phyloP scores from a whole-genome alignment of 1,140 invertebrate species.

The Maniola jurtina region DNA sequence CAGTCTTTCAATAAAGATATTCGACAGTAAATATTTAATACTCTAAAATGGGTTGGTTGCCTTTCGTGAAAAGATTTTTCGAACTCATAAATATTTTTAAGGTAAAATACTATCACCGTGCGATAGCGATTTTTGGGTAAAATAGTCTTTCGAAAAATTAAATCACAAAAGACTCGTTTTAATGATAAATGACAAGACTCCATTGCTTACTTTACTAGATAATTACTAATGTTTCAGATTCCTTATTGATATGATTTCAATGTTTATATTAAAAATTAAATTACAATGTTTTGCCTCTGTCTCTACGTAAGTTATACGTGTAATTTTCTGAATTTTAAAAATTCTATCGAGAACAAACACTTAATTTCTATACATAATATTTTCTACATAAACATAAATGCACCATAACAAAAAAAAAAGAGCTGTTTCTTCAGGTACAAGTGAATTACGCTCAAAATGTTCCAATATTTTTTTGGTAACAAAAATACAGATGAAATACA shows the following conservation, averaged over 20 bases:
- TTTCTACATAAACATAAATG: no score
- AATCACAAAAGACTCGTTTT: constrained; percentile 12
- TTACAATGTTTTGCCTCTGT: not conserved
- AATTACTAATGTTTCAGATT: constrained; percentile 7
- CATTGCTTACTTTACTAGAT: constrained; percentile 18
- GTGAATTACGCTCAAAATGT: no score
- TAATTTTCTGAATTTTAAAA: not conserved
- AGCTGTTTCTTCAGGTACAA: no score
- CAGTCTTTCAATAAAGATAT: constrained; percentile 63
- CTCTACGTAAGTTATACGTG: not conserved
- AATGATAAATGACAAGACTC: constrained; percentile 14
- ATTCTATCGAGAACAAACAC: no score
- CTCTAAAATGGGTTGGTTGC: constrained; percentile 17
- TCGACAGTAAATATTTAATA: constrained; percentile 28
- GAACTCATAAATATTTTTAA: not conserved
- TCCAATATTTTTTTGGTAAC: no score
- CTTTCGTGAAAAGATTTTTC: constrained; percentile 19
- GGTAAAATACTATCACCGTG: not conserved
- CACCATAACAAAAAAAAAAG: no score
- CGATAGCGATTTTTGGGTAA: not conserved
- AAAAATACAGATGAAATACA: no score
- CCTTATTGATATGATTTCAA: constrained; percentile 35
- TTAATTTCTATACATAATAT: no score
- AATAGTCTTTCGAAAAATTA: not conserved
- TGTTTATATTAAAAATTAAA: constrained; percentile 20